These are phyloP conservation scores for Drosophila anomalipes DNA, from an alignment of 2,888 invertebrate genomes.

Conservation along the genomic window DNA sequence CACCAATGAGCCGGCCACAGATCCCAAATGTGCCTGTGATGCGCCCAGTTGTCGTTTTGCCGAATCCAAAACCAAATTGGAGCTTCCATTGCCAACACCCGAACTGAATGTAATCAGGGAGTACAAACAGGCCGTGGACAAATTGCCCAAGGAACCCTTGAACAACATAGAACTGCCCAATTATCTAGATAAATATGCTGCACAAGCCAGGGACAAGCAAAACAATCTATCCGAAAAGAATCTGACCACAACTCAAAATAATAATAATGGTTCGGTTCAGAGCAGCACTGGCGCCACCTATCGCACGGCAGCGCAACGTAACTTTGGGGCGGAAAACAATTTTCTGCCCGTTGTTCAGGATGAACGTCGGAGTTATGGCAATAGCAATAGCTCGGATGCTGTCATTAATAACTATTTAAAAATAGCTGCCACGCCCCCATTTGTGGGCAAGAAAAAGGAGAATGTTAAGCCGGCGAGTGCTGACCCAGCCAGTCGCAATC, in stretches of 20 bases:
- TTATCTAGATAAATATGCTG: slow-evolving; percentile 76
- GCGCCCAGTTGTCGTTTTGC: slow-evolving; percentile 72
- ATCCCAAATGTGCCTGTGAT: slow-evolving; percentile 77
- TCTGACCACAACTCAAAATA: slow-evolving; percentile 26
- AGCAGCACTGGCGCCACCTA: slow-evolving; percentile 19
- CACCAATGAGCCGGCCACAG: slow-evolving; percentile 65
- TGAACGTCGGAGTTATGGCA: slow-evolving; percentile 53
- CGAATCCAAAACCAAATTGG: slow-evolving; percentile 15
- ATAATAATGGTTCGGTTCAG: slow-evolving; percentile 5
- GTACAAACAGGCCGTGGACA: slow-evolving; percentile 82
- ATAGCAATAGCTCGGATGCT: slow-evolving; percentile 67
- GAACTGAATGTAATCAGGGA: slow-evolving; percentile 83
- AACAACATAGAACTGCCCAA: slow-evolving; percentile 80
- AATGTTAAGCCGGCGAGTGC: slow-evolving; percentile 74
- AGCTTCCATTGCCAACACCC: slow-evolving; percentile 42
- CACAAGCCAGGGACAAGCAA: slow-evolving; percentile 75
- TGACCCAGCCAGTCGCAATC: slow-evolving; percentile 27
- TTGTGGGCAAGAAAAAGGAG: slow-evolving; percentile 81
- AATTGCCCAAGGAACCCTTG: slow-evolving; percentile 58
- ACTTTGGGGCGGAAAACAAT: slow-evolving; percentile 75
- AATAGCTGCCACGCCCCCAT: slow-evolving; percentile 72
- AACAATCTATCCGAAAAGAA: slow-evolving; percentile 82
- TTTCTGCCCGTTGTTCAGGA: slow-evolving; percentile 67
- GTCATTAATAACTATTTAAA: slow-evolving; percentile 85
- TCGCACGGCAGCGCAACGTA: slow-evolving; percentile 38